Base-by-base conservation (phyloP, 2,888 invertebrate species). In the Tetragnatha montana region DNA sequence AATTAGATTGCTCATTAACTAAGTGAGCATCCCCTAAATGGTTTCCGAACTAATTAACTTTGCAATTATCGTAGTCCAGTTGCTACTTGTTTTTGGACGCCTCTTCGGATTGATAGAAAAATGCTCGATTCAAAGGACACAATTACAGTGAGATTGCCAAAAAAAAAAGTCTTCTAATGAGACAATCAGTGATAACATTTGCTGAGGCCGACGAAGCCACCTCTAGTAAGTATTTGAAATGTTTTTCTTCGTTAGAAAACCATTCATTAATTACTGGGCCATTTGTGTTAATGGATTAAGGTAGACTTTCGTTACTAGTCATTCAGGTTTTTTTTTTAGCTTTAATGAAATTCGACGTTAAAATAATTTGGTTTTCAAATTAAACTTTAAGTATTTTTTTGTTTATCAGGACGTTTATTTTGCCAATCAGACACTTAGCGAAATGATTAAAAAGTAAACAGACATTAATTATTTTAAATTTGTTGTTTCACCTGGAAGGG, bases 1-100 rank as follows among this genome's bases (percentile, higher is more conserved):
- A 83, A 83, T 83, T 83, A 83, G 83, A 75, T 47, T 60, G 35
- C 83, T 75, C 83, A 75, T 83, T 83, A 83, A 74, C 68, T 68
- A 75, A 75, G 51, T 75, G 49, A 51, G n/a, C 21, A 49, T 19
- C 73, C 21, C 71, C 8, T 49, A 70, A 47, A 83, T 47, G 47
- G 75, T 35, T 81, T 74, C 47, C 83, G 50, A 60, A 35, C 68
- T 68, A 83, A 83, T 83, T 83, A 75, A 75, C 74, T 75, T 75
- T n/a, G 83, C 47, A 83, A 83, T 83, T 83, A 83, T 75, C 60
- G 68, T 6, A 35, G 47, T n/a, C 71, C n/a, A 60, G 35, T 83
- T 74, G 47, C 68, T 73, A 17, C 8, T 68, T 75, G 75, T 75
- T 12, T 49, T 47, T 75, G 35, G 10, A n/a, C 17, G 70, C 49